Percentiles rank a stretch among this genome's conserved stretches.
phyloP scores from a whole-genome alignment of 2,113 vertebrate genomes.

The Limanda limanda region DNA sequence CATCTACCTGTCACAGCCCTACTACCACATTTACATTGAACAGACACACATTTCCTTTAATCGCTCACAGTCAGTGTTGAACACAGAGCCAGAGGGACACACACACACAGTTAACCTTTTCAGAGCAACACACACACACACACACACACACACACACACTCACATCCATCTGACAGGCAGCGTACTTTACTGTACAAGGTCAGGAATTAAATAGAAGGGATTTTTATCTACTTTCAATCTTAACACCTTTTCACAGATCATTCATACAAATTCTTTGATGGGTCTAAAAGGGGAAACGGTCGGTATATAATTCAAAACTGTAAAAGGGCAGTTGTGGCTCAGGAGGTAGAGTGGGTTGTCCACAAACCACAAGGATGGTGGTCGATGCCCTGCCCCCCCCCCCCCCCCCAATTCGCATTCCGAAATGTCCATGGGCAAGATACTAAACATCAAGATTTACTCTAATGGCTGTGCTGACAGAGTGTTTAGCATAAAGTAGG shows the following conservation, averaged over 20 bases:
- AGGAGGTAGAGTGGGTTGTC: no score
- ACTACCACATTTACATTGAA: slow-evolving; percentile 39
- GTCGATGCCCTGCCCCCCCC: no score
- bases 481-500: no score
- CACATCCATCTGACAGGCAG: slow-evolving; percentile 31
- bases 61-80: slow-evolving; percentile 41
- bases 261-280: neutral
- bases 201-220: slow-evolving; percentile 22
- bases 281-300: neutral
- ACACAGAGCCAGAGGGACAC: slow-evolving; percentile 25
- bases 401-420: no score
- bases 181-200: slow-evolving; percentile 67
- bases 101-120: slow-evolving; percentile 26
- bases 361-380: no score
- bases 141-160: slow-evolving; percentile 41
- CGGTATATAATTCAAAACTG: neutral
- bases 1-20: slow-evolving; percentile 25
- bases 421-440: no score
- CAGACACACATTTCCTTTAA: slow-evolving; percentile 59
- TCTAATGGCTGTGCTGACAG: no score
- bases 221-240: slow-evolving; percentile 20
- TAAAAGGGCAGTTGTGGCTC: neutral
- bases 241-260: neutral
- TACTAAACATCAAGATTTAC: no score
- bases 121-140: slow-evolving; percentile 23